These are phyloP conservation scores for Oreochromis aureus DNA, from an alignment of 2,113 vertebrate genomes.

Conservation along the genomic window DNA sequence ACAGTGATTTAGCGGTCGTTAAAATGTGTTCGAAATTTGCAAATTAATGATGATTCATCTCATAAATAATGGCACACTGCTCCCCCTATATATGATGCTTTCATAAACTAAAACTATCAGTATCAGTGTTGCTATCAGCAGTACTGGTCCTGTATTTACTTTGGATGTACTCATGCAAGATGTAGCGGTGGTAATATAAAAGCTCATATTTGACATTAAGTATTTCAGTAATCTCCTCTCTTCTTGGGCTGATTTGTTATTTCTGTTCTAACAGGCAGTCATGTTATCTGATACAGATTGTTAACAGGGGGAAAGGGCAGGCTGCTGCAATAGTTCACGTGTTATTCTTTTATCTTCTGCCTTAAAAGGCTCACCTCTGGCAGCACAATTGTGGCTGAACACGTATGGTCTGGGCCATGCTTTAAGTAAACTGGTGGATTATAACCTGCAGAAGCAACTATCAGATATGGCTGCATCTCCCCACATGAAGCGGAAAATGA, in stretches of 20 bases:
- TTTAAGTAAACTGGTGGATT: neutral
- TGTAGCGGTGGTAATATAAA: neutral
- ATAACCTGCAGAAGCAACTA: neutral
- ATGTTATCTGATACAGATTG: neutral
- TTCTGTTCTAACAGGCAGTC: neutral
- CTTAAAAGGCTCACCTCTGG: neutral
- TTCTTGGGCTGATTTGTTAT: neutral
- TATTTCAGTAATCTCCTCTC: neutral
- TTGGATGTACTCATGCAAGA: neutral
- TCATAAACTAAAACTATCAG: neutral
- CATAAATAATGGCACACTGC: neutral
- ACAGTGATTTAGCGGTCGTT: neutral
- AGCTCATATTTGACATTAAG: neutral
- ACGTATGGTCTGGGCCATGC: neutral
- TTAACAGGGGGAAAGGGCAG: neutral
- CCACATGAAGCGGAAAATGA: constrained; percentile 46
- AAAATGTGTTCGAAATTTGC: neutral
- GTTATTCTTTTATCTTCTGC: neutral
- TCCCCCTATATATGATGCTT: neutral
- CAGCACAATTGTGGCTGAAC: neutral
- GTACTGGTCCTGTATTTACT: neutral
- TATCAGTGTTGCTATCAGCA: neutral
- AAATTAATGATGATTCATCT: neutral
- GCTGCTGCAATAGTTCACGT: neutral
- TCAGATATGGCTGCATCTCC: constrained; percentile 8